Percentiles rank a stretch among this genome's conserved stretches.
phyloP scores from a whole-genome alignment of 2,113 vertebrate species.

The Hippocampus barbouri region DNA sequence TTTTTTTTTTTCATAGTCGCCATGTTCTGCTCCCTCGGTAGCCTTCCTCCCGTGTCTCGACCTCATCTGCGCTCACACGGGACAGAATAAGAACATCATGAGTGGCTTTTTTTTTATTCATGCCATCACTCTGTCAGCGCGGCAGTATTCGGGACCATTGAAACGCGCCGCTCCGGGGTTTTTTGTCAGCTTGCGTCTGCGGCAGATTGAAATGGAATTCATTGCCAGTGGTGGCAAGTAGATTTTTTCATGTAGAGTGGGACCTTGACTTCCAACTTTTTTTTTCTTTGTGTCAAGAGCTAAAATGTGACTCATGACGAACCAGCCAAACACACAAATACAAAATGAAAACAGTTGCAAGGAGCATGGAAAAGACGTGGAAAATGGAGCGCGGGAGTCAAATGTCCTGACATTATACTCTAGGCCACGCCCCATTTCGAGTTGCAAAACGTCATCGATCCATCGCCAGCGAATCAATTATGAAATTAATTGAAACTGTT shows the following conservation, averaged over 20 bases:
- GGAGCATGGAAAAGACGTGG: too few species aligned
- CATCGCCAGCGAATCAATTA: too few species aligned
- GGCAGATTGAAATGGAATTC: slow-evolving; percentile 12
- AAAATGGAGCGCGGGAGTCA: too few species aligned
- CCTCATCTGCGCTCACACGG: slow-evolving; percentile 32
- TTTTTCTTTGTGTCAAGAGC: background rate
- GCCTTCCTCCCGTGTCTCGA: slow-evolving; percentile 8
- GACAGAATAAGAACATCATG: slow-evolving; percentile 15
- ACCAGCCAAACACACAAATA: too few species aligned
- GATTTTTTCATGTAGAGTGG: slow-evolving; percentile 8
- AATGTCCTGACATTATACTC: too few species aligned
- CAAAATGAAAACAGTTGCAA: too few species aligned
- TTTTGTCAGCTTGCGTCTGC: slow-evolving; percentile 35
- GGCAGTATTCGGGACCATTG: slow-evolving; percentile 24
- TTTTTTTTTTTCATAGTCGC: too few species aligned
- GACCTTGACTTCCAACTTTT: background rate
- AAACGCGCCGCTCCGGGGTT: slow-evolving; percentile 15
- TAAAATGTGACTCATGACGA: too few species aligned
- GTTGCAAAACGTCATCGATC: too few species aligned
- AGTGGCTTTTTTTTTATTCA: slow-evolving; percentile 55
- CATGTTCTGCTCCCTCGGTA: background rate
- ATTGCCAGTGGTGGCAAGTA: background rate
- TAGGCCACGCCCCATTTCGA: too few species aligned
- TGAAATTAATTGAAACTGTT: too few species aligned
- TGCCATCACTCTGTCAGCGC: slow-evolving; percentile 21